Evolutionary conservation across 1,140 invertebrate genomes (phyloP).

Genomic region (Cydia amplana): DNA sequence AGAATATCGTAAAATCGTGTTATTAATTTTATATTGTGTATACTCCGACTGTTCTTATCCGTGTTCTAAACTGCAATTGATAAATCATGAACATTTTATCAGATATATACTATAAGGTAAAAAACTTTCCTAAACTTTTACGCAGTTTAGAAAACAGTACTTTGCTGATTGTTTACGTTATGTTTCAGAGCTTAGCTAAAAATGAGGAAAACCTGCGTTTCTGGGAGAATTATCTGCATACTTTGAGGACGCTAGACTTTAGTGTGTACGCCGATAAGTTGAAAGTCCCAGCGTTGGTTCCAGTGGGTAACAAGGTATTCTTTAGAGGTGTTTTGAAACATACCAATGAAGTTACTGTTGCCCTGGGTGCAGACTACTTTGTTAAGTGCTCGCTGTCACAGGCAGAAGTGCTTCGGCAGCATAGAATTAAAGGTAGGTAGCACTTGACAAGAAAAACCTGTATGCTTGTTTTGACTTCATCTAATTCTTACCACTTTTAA

Average conservation of each 20-base stretch:
- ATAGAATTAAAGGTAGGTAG: slow-evolving; percentile 81
- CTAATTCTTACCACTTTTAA: no score
- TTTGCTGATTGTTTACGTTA: slow-evolving; percentile 15
- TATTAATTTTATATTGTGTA: neutral
- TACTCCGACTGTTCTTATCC: neutral
- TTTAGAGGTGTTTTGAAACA: slow-evolving; percentile 86
- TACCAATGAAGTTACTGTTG: slow-evolving; percentile 87
- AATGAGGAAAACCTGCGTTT: slow-evolving; percentile 64
- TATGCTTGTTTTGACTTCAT: neutral
- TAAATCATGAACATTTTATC: slow-evolving; percentile 43
- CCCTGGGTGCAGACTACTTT: slow-evolving; percentile 88
- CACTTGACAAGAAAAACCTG: neutral
- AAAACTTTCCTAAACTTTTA: neutral
- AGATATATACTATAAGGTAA: slow-evolving; percentile 43
- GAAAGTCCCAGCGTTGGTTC: slow-evolving; percentile 80
- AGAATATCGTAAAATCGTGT: neutral
- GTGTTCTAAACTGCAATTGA: neutral
- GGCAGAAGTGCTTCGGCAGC: slow-evolving; percentile 81
- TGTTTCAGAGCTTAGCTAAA: slow-evolving; percentile 60
- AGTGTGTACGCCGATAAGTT: slow-evolving; percentile 63
- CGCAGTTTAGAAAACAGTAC: slow-evolving; percentile 12
- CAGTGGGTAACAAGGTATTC: slow-evolving; percentile 84
- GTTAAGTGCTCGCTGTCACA: slow-evolving; percentile 84
- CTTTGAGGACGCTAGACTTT: slow-evolving; percentile 59
- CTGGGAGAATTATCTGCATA: slow-evolving; percentile 67